Evolutionary conservation across 92 coral and sea anemone species (phyloP).

Genomic region (Heliopora coerulea): DNA sequence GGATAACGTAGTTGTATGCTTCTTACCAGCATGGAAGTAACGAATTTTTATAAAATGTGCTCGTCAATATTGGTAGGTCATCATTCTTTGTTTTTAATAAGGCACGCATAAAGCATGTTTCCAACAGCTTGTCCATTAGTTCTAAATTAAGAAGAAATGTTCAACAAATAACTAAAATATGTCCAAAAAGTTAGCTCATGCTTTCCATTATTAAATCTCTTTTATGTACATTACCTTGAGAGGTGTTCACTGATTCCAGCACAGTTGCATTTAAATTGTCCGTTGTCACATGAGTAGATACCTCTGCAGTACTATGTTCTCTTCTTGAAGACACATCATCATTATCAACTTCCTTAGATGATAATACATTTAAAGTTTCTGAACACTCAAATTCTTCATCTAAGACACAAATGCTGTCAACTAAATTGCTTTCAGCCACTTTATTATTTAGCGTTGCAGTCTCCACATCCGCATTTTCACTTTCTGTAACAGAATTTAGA

Average conservation of each 20-base stretch:
- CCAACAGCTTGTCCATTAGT: slow-evolving; percentile 79
- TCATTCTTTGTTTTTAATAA: slow-evolving; percentile 71
- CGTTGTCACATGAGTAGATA: not conserved
- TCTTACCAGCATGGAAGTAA: slow-evolving; percentile 86
- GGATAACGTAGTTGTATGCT: not conserved
- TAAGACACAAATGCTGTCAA: not conserved
- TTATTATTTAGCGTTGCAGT: not conserved
- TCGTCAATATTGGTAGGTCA: slow-evolving; percentile 71
- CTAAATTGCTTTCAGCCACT: not conserved
- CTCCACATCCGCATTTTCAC: not conserved
- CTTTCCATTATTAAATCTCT: not conserved
- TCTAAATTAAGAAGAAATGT: slow-evolving; percentile 46
- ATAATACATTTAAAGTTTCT: not conserved
- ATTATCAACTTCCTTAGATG: not conserved
- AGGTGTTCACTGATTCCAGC: too few species aligned
- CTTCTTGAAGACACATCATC: too few species aligned
- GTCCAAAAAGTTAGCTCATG: not conserved
- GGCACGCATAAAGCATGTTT: slow-evolving; percentile 78
- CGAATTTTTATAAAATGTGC: slow-evolving; percentile 74
- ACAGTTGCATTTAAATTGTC: not conserved
- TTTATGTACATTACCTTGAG: too few species aligned
- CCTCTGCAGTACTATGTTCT: not conserved
- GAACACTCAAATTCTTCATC: not conserved
- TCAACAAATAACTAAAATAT: too few species aligned
- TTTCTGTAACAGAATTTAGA: not conserved